A percentile compares a stretch with the other conserved stretches of the same genome.
These are phyloP conservation scores for Morone saxatilis DNA, from an alignment of 2,113 vertebrate genomes.

Conservation along the genomic window DNA sequence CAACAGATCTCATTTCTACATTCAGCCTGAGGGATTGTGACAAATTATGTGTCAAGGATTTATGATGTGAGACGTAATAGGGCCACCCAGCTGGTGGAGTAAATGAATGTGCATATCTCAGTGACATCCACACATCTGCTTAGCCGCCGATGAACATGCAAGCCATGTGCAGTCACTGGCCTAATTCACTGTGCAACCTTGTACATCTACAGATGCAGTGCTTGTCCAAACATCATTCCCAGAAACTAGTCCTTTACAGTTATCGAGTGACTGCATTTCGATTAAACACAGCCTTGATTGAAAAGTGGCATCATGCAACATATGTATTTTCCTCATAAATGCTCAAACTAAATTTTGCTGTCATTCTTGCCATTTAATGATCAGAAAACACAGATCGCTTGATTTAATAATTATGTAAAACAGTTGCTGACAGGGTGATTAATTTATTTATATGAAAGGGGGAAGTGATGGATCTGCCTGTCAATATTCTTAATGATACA, in stretches of 20 bases:
- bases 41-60: slow-evolving; percentile 82
- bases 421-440: neutral
- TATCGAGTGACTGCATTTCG: slow-evolving; percentile 12
- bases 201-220: neutral
- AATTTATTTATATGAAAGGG: slow-evolving; percentile 16
- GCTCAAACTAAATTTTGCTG: slow-evolving; percentile 5
- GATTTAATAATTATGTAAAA: slow-evolving; percentile 35
- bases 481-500: slow-evolving; percentile 7
- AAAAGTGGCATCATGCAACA: slow-evolving; percentile 9
- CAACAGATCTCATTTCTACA: slow-evolving; percentile 52
- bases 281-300: slow-evolving; percentile 17
- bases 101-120: slow-evolving; percentile 80
- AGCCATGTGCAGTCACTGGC: slow-evolving; percentile 43
- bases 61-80: slow-evolving; percentile 82
- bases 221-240: slow-evolving; percentile 28
- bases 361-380: neutral
- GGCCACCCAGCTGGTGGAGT: slow-evolving; percentile 80
- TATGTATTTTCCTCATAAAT: slow-evolving; percentile 11
- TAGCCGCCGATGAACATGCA: slow-evolving; percentile 56
- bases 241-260: slow-evolving; percentile 19
- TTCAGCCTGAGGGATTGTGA: slow-evolving; percentile 74
- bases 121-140: slow-evolving; percentile 80
- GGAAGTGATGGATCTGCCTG: slow-evolving; percentile 5
- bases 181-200: slow-evolving; percentile 34
- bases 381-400: neutral